These are phyloP conservation scores for Saguinus imperator DNA, from an alignment of 2,113 vertebrate genomes.

Conservation along the genomic window DNA sequence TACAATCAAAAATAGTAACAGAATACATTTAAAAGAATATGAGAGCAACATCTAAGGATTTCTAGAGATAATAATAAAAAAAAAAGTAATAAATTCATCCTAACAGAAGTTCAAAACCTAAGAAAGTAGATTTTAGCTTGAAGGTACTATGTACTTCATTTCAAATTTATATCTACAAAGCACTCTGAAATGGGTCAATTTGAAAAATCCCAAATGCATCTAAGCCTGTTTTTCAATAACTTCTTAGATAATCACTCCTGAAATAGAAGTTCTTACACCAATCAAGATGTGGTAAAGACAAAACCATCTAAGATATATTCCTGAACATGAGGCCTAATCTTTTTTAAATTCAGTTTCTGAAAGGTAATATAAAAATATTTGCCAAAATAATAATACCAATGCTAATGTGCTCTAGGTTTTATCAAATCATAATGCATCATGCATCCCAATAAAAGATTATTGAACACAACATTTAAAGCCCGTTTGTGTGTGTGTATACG, in stretches of 20 bases:
- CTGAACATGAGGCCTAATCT: background rate
- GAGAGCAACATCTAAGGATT: background rate
- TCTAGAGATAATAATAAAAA: background rate
- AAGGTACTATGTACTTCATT: background rate
- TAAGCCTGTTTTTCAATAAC: conserved; percentile 41
- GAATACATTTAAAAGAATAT: conserved; percentile 2
- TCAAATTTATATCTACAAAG: conserved; percentile 23
- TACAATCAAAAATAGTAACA: conserved; percentile 18
- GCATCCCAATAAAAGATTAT: background rate
- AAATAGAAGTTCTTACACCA: conserved; percentile 5
- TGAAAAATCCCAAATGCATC: conserved; percentile 30
- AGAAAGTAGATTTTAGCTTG: background rate
- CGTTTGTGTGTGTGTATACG: no score
- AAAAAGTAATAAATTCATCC: conserved; percentile 32
- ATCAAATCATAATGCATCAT: background rate
- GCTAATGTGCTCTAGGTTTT: background rate
- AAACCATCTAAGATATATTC: conserved; percentile 30
- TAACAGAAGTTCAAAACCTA: background rate
- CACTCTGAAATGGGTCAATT: conserved; percentile 22
- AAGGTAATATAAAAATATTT: conserved; percentile 31
- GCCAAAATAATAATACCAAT: background rate
- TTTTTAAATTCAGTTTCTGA: conserved; percentile 23
- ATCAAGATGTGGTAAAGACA: conserved; percentile 3
- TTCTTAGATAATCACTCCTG: background rate
- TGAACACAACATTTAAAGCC: background rate